A percentile compares a stretch with the other conserved stretches of the same genome.
These are phyloP conservation scores for Phyllotreta cruciferae DNA, from an alignment of 2,888 invertebrate species.

Conservation along the genomic window DNA sequence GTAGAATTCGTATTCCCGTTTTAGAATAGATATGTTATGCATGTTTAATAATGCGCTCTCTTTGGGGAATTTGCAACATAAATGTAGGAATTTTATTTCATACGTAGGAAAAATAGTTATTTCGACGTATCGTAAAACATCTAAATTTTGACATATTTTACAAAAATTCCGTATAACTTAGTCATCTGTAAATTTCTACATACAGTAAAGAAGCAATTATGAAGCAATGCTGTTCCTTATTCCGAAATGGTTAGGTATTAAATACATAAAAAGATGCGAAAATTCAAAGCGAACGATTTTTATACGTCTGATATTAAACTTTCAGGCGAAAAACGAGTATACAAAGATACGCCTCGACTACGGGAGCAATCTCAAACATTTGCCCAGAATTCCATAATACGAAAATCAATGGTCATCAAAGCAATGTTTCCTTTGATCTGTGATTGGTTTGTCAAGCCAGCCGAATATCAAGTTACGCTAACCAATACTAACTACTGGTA, in stretches of 20 bases:
- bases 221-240: no score
- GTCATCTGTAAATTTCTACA: no score
- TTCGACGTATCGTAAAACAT: no score
- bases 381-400: slow-evolving; percentile 12
- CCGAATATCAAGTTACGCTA: slow-evolving; percentile 20
- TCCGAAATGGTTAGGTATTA: no score
- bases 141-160: no score
- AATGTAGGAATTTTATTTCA: no score
- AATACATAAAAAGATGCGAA: background rate
- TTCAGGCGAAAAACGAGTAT: background rate
- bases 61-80: no score
- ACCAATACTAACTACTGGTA: slow-evolving; percentile 24
- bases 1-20: background rate
- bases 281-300: background rate
- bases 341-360: slow-evolving; percentile 4
- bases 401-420: slow-evolving; percentile 20
- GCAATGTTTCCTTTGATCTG: slow-evolving; percentile 25
- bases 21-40: slow-evolving; percentile 6
- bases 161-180: no score
- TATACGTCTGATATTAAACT: slow-evolving; percentile 2
- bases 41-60: no score
- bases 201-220: no score
- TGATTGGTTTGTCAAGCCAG: slow-evolving; percentile 21
- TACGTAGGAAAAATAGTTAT: no score
- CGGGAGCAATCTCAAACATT: slow-evolving; percentile 11